These are phyloP conservation scores for Arrhamphus sclerolepis DNA, from an alignment of 2,797 vertebrate genomes.

Conservation along the genomic window DNA sequence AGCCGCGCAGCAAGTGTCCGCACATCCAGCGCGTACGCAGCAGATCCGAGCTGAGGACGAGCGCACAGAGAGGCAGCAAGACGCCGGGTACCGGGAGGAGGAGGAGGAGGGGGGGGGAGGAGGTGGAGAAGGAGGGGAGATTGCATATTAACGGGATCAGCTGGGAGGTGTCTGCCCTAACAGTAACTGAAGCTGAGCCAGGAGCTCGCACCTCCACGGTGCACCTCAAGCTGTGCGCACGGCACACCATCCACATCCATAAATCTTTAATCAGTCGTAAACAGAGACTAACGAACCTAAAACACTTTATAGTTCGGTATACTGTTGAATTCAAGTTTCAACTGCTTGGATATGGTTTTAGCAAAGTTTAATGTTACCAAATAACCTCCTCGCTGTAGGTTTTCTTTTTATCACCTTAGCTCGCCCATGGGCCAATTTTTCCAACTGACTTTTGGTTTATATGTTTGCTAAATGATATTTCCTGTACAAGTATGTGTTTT, in stretches of 20 bases:
- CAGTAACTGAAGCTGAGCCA: constrained; percentile 28
- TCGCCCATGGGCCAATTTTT: background rate
- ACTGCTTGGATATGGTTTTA: too few relatives aligned
- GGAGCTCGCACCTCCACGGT: background rate
- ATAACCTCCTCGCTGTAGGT: background rate
- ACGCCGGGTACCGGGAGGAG: constrained; percentile 16
- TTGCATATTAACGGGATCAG: constrained; percentile 50
- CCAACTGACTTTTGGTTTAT: background rate
- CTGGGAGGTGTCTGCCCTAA: constrained; percentile 62
- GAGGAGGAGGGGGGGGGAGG: constrained; percentile 9
- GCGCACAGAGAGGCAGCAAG: constrained; percentile 48
- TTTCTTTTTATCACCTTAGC: background rate
- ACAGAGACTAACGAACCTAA: too few relatives aligned
- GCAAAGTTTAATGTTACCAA: too few relatives aligned
- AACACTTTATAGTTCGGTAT: too few relatives aligned
- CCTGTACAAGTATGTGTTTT: background rate
- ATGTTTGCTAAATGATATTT: background rate
- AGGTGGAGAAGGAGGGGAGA: background rate
- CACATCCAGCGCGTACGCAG: constrained; percentile 45
- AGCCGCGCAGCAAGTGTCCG: constrained; percentile 65
- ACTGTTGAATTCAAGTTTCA: too few relatives aligned
- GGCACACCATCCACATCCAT: too few relatives aligned
- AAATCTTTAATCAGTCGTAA: too few relatives aligned
- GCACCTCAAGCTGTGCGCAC: too few relatives aligned
- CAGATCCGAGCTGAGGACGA: constrained; percentile 11